Evolutionary conservation across 2,888 invertebrate species (phyloP).

Genomic region (Rhagonycha fulva): DNA sequence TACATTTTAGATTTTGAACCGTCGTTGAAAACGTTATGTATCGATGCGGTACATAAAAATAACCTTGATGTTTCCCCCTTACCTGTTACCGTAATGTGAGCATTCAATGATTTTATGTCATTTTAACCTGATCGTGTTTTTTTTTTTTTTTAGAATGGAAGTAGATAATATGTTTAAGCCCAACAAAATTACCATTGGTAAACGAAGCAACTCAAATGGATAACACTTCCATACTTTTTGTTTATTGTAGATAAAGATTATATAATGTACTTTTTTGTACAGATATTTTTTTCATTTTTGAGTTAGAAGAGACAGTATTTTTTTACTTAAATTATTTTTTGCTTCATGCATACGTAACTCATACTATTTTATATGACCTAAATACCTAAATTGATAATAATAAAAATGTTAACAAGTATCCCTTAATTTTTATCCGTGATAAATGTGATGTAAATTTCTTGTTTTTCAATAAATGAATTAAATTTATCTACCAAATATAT

Average conservation of each 20-base stretch:
- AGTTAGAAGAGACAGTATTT: slow-evolving; percentile 18
- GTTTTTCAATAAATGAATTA: not conserved
- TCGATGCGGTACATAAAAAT: slow-evolving; percentile 67
- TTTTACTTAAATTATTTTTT: slow-evolving; percentile 18
- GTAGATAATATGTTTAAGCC: slow-evolving; percentile 72
- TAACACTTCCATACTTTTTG: slow-evolving; percentile 31
- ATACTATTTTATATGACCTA: not conserved
- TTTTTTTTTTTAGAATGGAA: slow-evolving; percentile 62
- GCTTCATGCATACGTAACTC: slow-evolving; percentile 5
- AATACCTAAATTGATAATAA: not conserved
- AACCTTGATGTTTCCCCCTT: slow-evolving; percentile 66
- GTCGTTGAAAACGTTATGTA: slow-evolving; percentile 72
- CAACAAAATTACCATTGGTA: slow-evolving; percentile 65
- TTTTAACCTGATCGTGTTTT: not conserved
- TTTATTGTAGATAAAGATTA: not conserved
- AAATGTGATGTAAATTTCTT: not conserved
- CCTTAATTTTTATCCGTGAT: not conserved
- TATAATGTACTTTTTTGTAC: slow-evolving; percentile 2
- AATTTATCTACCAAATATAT: not conserved
- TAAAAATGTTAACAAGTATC: not conserved
- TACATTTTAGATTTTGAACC: slow-evolving; percentile 81
- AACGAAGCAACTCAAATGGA: slow-evolving; percentile 52
- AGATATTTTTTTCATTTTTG: slow-evolving; percentile 3
- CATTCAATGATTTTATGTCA: not conserved
- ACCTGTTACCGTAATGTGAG: slow-evolving; percentile 68